Evolutionary conservation across 2,888 invertebrate species (phyloP), one percentile per base, ranked within the genome.

Genomic region (Hypolimnas misippus): DNA sequence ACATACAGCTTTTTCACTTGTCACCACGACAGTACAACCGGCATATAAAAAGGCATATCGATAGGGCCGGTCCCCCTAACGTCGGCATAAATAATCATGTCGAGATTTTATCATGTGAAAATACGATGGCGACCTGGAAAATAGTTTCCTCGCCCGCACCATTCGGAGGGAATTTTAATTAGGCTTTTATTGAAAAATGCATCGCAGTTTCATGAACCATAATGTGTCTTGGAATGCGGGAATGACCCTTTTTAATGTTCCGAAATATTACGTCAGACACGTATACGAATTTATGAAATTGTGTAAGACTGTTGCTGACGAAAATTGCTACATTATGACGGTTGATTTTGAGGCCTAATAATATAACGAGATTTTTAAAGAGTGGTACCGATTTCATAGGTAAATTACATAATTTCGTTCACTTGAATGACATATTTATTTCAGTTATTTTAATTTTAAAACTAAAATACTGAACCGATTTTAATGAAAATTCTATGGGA

Each of bases 1-100:
- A n/a, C n/a, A 33, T 8, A 33, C 12, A 1, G 7, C 12, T 33
- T 33, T 2, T 67, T 69, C 70, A 73, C 72, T 81, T 81, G 60
- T 74, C 69, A 59, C 33, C 62, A 42, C 68, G 68, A 72, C 67
- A 71, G 76, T 86, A 83, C 84, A 60, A 62, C 75, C 81, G 79
- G 81, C 83, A 82, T 87, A 88, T 86, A 89, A 87, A 87, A 86
- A 78, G 80, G 72, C 83, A 82, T 83, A 89, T 91, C 89, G 89
- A 91, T 87, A 81, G 89, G 87, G 89, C 84, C 84, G 83, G 77
- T 73, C 81, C 88, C 89, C 90, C 86, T 83, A 86, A 87, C 84
- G 84, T 81, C 77, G 77, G 79, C 84, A 90, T 92, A 91, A 91
- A 91, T 91, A 89, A 90, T 90, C 89, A 84, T 84, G 90, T 89